These are phyloP conservation scores for Geopemphigus sp. DNA, from an alignment of 1,140 invertebrate species.

Conservation along the genomic window DNA sequence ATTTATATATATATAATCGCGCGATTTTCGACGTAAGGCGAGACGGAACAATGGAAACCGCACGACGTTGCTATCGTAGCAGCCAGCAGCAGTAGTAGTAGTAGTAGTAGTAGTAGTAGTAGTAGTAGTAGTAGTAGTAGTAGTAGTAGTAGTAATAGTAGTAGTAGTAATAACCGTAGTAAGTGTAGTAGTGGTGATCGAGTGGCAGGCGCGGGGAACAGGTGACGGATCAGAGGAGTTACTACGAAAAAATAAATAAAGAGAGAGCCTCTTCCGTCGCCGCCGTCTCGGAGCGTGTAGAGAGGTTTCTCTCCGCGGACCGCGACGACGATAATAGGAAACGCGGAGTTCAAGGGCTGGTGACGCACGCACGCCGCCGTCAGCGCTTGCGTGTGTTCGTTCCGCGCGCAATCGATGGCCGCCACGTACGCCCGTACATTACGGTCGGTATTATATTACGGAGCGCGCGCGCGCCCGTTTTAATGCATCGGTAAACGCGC, in stretches of 20 bases:
- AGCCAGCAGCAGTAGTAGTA: no score
- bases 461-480: background rate
- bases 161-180: background rate
- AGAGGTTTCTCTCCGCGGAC: background rate
- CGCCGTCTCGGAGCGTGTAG: background rate
- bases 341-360: conserved; percentile 46
- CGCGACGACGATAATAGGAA: background rate
- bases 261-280: background rate
- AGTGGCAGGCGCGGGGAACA: background rate
- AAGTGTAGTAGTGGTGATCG: background rate
- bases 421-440: background rate
- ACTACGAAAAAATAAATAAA: conserved; percentile 1
- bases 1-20: no score
- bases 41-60: no score
- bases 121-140: background rate
- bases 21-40: no score
- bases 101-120: background rate
- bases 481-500: conserved; percentile 25
- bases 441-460: background rate
- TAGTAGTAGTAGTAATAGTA: background rate
- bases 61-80: no score
- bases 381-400: background rate
- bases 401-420: conserved; percentile 19
- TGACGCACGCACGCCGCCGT: conserved; percentile 22
- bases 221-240: background rate